phyloP scores from a whole-genome alignment of 2,888 invertebrate species.

The Temnothorax unifasciatus region DNA sequence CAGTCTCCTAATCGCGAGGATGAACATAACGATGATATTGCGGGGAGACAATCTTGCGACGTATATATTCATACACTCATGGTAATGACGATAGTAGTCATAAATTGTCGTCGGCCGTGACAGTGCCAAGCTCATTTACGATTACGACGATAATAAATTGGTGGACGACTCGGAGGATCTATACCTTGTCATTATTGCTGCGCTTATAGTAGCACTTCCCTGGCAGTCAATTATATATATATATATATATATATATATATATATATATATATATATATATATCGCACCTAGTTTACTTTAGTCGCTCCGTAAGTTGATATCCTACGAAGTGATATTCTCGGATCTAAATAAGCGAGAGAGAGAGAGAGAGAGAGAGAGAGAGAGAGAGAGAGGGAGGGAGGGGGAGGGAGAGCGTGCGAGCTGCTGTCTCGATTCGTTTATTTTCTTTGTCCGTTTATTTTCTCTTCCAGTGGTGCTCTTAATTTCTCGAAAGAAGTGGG shows the following conservation, averaged over 20 bases:
- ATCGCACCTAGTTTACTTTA: constrained; percentile 34
- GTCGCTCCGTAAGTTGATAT: constrained; percentile 64
- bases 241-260: constrained; percentile 31
- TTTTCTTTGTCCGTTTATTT: constrained; percentile 26
- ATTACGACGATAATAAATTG: constrained; percentile 74
- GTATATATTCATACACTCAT: constrained; percentile 56
- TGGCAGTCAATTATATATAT: constrained; percentile 57
- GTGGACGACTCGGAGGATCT: constrained; percentile 61
- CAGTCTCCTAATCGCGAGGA: not conserved
- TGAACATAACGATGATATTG: constrained; percentile 57
- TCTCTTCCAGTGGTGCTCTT: constrained; percentile 2
- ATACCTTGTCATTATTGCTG: constrained; percentile 70
- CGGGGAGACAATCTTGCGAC: constrained; percentile 57
- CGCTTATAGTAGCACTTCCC: constrained; percentile 38
- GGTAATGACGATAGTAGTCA: constrained; percentile 67
- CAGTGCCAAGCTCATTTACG: constrained; percentile 65
- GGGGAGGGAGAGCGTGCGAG: not conserved
- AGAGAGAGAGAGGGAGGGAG: not conserved
- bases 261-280: constrained; percentile 31
- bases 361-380: not conserved
- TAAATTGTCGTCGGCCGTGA: constrained; percentile 70
- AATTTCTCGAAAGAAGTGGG: constrained; percentile 16
- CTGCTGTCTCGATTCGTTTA: constrained; percentile 3
- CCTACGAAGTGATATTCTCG: constrained; percentile 25
- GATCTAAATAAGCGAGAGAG: not conserved